Conservation (phyloP, 2,113 vertebrate species). For the Pseudorectes ferrugineus region DNA sequence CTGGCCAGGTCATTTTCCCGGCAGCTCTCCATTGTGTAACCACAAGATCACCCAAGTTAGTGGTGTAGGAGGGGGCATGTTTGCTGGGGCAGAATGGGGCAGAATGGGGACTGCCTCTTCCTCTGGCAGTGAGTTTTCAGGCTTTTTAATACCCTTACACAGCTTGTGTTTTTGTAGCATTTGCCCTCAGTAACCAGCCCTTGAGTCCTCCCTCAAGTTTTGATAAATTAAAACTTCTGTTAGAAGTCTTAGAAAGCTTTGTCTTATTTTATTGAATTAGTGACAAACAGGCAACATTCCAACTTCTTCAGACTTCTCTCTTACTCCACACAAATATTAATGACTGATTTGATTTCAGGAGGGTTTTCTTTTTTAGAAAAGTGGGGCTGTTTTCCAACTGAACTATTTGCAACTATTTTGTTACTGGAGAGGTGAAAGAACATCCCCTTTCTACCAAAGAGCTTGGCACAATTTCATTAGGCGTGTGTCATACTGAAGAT, state of each 20-base stretch:
- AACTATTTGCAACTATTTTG: not conserved
- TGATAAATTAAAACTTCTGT: not conserved
- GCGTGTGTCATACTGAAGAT: not conserved
- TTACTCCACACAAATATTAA: not conserved
- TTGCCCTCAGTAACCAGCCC: not conserved
- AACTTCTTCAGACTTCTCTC: not conserved
- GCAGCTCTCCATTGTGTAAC: not conserved
- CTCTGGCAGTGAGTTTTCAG: not conserved
- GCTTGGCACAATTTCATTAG: not conserved
- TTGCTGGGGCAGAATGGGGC: not conserved
- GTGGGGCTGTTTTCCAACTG: not conserved
- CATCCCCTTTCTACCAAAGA: not conserved
- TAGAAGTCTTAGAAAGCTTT: not conserved
- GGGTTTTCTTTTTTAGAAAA: not conserved
- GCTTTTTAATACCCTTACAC: not conserved
- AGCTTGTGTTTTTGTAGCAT: not conserved
- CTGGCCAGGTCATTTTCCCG: not conserved
- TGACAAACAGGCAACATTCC: not conserved
- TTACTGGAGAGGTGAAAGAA: not conserved
- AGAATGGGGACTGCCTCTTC: not conserved
- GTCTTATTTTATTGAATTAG: not conserved
- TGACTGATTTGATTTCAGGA: not conserved
- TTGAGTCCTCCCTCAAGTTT: not conserved
- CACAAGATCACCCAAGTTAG: not conserved
- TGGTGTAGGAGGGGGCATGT: not conserved